Evolutionary conservation across 2,113 vertebrate species (phyloP).

Genomic region (Percopsis transmontana): DNA sequence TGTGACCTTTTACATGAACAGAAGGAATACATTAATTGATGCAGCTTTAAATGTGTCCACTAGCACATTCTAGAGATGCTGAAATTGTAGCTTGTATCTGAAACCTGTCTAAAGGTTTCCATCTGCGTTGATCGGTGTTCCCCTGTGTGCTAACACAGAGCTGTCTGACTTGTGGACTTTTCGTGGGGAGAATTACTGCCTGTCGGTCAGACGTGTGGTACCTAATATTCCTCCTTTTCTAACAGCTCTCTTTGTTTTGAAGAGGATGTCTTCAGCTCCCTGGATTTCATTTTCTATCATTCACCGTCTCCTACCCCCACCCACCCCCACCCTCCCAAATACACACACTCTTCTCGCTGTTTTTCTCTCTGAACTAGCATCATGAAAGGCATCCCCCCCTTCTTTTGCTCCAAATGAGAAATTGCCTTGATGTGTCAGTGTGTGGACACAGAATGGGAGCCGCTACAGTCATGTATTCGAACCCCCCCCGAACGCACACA

Average conservation of each 20-base stretch:
- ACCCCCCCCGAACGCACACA: conserved; percentile 27
- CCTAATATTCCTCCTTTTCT: not conserved
- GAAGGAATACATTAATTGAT: conserved; percentile 70
- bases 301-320: conserved; percentile 34
- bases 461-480: conserved; percentile 62
- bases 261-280: conserved; percentile 44
- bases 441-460: conserved; percentile 62
- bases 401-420: conserved; percentile 68
- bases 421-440: conserved; percentile 75
- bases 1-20: conserved; percentile 55
- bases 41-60: conserved; percentile 48
- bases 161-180: conserved; percentile 12
- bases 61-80: no score
- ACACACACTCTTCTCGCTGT: conserved; percentile 17
- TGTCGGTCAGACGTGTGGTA: conserved; percentile 24
- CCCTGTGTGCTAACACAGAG: conserved; percentile 3
- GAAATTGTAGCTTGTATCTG: conserved; percentile 11
- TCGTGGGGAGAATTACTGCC: conserved; percentile 19
- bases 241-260: not conserved
- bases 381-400: conserved; percentile 65
- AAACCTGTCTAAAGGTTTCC: conserved; percentile 8
- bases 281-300: conserved; percentile 42
- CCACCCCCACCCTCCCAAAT: not conserved
- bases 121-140: not conserved
- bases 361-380: conserved; percentile 58